phyloP scores from a whole-genome alignment of 2,797 vertebrate genomes.

The Cebuella pygmaea region DNA sequence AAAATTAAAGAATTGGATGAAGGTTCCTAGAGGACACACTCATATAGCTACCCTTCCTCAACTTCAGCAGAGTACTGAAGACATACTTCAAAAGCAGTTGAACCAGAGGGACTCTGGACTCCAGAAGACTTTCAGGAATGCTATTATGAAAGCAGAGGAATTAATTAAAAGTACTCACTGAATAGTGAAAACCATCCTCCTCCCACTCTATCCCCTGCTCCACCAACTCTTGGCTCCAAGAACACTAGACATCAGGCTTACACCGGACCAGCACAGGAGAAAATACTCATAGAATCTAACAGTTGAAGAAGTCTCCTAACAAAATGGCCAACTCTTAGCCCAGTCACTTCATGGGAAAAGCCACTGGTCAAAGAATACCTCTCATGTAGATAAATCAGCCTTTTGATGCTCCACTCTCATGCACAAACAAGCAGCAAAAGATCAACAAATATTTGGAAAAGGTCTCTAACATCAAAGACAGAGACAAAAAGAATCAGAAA shows the following conservation, averaged over 20 bases:
- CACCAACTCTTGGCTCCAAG: not conserved
- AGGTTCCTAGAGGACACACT: not conserved
- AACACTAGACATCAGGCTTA: not conserved
- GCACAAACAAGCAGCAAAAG: not conserved
- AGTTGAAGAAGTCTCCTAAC: not conserved
- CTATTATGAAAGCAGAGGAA: not conserved
- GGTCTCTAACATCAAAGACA: not conserved
- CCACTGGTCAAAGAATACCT: not conserved
- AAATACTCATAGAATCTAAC: not conserved
- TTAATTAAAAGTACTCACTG: not conserved
- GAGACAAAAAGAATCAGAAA: not conserved
- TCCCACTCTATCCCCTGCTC: too few species aligned
- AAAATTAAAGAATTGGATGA: not conserved
- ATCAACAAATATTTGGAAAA: not conserved
- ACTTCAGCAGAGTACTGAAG: not conserved
- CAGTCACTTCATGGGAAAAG: too few species aligned
- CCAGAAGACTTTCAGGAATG: not conserved
- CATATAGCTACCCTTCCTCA: not conserved
- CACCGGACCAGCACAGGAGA: not conserved
- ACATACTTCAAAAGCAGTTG: not conserved
- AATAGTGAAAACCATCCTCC: not conserved
- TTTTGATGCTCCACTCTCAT: not conserved
- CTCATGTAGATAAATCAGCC: not conserved
- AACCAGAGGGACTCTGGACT: not conserved
- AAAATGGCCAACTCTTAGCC: not conserved